phyloP scores from a whole-genome alignment of 1,140 invertebrate species.

The Meloidogyne floridensis region DNA sequence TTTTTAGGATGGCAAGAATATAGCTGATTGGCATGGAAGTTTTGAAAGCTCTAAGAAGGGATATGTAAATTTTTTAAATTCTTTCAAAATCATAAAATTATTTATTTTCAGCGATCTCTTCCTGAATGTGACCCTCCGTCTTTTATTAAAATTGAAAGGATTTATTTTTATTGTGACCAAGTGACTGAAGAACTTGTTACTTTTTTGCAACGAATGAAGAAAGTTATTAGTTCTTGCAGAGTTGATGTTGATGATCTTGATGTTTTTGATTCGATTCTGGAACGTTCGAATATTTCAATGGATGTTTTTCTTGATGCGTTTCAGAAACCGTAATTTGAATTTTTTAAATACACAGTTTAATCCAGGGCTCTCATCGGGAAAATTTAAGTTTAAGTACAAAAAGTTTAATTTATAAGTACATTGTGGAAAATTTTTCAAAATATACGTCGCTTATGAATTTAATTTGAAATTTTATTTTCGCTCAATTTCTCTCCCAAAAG shows the following conservation, averaged over 20 bases:
- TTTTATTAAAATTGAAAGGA: neutral
- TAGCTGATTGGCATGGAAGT: neutral
- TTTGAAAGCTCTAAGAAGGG: neutral
- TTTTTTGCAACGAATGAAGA: neutral
- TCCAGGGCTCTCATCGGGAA: too few species aligned
- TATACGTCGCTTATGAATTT: too few species aligned
- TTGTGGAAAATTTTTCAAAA: too few species aligned
- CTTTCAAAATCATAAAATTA: neutral
- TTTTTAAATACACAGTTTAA: neutral
- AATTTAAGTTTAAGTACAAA: too few species aligned
- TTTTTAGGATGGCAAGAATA: neutral
- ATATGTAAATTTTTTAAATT: neutral
- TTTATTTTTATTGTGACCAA: neutral
- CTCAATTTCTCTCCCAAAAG: too few species aligned
- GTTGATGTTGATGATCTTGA: neutral
- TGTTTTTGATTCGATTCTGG: neutral
- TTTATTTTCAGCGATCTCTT: neutral
- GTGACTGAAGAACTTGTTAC: neutral
- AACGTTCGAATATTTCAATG: neutral
- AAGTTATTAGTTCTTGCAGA: neutral
- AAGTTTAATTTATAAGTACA: too few species aligned
- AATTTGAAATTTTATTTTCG: too few species aligned
- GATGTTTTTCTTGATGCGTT: neutral
- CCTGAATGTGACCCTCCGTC: neutral
- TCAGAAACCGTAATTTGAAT: neutral